Evolutionary conservation across 1,140 invertebrate species (phyloP).

Genomic region (Papilio helenus): DNA sequence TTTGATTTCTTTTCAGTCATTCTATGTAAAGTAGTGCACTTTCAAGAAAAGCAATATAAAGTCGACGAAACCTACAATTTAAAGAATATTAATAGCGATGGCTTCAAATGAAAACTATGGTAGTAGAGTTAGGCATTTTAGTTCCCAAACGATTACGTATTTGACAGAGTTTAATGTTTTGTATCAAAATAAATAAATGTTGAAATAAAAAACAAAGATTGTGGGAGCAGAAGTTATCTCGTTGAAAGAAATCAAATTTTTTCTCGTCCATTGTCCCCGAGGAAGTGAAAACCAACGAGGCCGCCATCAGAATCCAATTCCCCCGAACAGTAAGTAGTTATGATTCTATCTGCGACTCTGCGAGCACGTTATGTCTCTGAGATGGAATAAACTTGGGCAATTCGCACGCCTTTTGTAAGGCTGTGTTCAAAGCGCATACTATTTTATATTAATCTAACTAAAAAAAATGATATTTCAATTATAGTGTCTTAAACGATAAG

Average conservation of each 20-base stretch:
- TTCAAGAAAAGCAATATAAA: neutral
- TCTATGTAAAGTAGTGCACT: neutral
- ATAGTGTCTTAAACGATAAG: too few species aligned
- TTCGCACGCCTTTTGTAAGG: neutral
- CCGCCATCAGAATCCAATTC: conserved; percentile 17
- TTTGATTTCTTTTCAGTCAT: neutral
- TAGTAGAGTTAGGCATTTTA: too few species aligned
- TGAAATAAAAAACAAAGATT: neutral
- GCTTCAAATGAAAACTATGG: neutral
- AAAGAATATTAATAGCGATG: neutral
- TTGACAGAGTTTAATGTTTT: too few species aligned
- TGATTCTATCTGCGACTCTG: conserved; percentile 3
- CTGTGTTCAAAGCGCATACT: neutral
- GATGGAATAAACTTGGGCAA: conserved; percentile 6
- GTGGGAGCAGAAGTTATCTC: neutral
- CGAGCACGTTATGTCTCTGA: neutral
- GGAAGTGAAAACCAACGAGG: conserved; percentile 17
- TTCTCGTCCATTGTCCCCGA: neutral
- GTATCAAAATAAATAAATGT: neutral
- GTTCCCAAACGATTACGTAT: too few species aligned
- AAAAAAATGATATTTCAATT: too few species aligned
- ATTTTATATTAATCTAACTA: too few species aligned
- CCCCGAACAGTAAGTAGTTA: conserved; percentile 3
- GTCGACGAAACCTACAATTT: neutral
- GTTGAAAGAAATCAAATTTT: neutral